These are phyloP conservation scores for Noctua janthina DNA, from an alignment of 2,888 invertebrate species.

Conservation along the genomic window DNA sequence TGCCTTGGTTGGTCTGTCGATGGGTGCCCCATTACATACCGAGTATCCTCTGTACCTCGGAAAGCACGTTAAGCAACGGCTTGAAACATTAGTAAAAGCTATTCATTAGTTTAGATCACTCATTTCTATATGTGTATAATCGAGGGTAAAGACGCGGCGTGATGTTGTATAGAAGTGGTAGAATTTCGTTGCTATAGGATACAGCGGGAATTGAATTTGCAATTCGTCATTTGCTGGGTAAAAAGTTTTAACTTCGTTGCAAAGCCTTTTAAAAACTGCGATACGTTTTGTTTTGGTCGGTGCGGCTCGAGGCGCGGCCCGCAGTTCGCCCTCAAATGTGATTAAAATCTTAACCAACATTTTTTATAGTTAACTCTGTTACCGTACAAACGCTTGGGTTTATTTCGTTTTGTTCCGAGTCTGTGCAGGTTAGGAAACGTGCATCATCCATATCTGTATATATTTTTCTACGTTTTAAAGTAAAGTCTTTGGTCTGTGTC, in stretches of 20 bases:
- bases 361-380: background rate
- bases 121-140: background rate
- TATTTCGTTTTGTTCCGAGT: background rate
- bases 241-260: background rate
- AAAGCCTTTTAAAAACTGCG: conserved; percentile 15
- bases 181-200: background rate
- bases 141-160: background rate
- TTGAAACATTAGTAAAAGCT: too few relatives aligned
- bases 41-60: too few relatives aligned
- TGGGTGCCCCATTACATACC: too few relatives aligned
- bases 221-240: background rate
- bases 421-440: background rate
- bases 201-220: conserved; percentile 1
- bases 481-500: background rate
- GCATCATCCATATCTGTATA: too few relatives aligned
- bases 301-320: background rate
- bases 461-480: background rate
- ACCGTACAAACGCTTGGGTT: background rate
- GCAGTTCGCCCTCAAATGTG: background rate
- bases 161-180: background rate
- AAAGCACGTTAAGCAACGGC: too few relatives aligned
- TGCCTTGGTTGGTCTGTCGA: too few relatives aligned
- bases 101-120: background rate
- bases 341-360: background rate
- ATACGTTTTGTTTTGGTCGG: background rate